phyloP scores from a whole-genome alignment of 2,888 invertebrate species.

The Capitulum mitella region DNA sequence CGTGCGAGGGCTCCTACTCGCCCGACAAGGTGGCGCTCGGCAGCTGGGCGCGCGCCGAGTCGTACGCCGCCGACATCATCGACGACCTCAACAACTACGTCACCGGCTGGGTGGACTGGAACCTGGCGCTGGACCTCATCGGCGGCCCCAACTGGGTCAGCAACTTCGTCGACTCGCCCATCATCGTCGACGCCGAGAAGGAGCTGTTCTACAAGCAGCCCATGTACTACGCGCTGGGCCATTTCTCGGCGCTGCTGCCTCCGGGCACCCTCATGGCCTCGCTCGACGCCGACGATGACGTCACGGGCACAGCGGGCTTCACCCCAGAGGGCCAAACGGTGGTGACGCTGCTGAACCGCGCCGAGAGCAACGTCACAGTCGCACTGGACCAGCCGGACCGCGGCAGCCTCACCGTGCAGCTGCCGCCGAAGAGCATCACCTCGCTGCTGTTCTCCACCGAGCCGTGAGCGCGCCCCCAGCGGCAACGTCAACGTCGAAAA shows the following conservation, averaged over 20 bases:
- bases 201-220: constrained; percentile 51
- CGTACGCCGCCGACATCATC: constrained; percentile 49
- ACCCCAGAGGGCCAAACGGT: neutral
- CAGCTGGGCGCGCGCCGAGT: constrained; percentile 49
- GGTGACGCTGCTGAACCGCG: constrained; percentile 12
- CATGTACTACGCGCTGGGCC: constrained; percentile 51
- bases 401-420: neutral
- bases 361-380: neutral
- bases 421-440: neutral
- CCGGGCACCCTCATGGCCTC: constrained; percentile 35
- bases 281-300: neutral
- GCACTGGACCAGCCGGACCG: neutral
- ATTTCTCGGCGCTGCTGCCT: constrained; percentile 45
- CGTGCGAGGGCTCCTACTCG: constrained; percentile 42
- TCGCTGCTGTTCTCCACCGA: neutral
- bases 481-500: no score
- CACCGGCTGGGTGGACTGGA: constrained; percentile 53
- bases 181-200: constrained; percentile 46
- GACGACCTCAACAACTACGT: constrained; percentile 50
- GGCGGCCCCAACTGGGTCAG: constrained; percentile 52
- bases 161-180: constrained; percentile 50
- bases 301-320: neutral
- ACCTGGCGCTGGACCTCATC: constrained; percentile 47
- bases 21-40: constrained; percentile 45
- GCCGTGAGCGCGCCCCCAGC: no score